Evolutionary conservation across 2,113 vertebrate genomes (phyloP).

Genomic region (Eolophus roseicapilla): DNA sequence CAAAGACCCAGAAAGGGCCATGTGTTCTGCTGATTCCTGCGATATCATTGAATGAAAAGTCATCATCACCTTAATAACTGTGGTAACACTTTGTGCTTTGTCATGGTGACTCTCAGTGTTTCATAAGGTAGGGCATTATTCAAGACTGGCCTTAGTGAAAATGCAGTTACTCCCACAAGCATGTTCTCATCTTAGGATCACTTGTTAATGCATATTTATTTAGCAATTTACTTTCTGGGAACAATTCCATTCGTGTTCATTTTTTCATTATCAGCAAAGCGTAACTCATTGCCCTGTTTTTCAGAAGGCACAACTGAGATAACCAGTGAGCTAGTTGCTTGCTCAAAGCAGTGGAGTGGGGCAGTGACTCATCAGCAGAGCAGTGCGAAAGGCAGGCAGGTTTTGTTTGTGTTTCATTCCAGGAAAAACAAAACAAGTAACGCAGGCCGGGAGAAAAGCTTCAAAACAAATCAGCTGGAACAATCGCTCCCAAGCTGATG

Average conservation of each 20-base stretch:
- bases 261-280: not conserved
- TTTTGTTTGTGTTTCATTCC: conserved; percentile 3
- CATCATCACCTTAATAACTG: not conserved
- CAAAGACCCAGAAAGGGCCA: not conserved
- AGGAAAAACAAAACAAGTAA: not conserved
- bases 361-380: not conserved
- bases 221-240: conserved; percentile 8
- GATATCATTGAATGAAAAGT: not conserved
- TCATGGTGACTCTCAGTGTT: not conserved
- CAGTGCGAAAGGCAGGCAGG: not conserved
- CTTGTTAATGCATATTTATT: conserved; percentile 11
- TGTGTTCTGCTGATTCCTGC: not conserved
- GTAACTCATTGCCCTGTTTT: not conserved
- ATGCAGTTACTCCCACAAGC: not conserved
- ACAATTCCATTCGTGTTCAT: not conserved
- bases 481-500: not conserved
- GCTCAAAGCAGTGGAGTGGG: not conserved
- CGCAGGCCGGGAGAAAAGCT: not conserved
- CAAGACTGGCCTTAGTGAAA: not conserved
- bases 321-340: not conserved
- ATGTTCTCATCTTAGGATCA: not conserved
- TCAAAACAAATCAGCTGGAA: not conserved
- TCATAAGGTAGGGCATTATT: not conserved
- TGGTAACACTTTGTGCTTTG: not conserved
- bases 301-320: not conserved